phyloP scores from a whole-genome alignment of 23 tunicate genomes.

The Pegea sp. region DNA sequence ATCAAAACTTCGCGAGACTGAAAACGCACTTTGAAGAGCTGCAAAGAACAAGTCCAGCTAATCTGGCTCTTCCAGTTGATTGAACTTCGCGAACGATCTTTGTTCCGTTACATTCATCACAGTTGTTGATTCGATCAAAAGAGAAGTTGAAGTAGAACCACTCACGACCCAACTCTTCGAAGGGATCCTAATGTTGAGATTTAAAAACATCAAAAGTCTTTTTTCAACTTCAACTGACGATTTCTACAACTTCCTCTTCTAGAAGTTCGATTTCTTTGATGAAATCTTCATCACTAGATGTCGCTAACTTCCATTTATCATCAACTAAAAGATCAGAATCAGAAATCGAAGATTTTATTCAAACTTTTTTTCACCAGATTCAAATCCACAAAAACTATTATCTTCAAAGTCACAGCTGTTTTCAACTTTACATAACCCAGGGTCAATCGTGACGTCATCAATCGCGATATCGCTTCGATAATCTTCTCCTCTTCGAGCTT shows the following conservation, averaged over 20 bases:
- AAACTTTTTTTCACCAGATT: slow-evolving; percentile 21
- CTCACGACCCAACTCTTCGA: slow-evolving; percentile 39
- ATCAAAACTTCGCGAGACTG: no score
- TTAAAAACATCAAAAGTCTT: no score
- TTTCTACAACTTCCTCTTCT: no score
- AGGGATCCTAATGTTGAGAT: slow-evolving; percentile 46
- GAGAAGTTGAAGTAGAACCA: slow-evolving; percentile 70
- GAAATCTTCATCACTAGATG: no score
- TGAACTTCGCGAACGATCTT: slow-evolving; percentile 36
- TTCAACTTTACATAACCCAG: slow-evolving; percentile 38
- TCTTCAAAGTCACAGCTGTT: slow-evolving; percentile 24
- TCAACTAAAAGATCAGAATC: no score
- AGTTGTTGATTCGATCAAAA: slow-evolving; percentile 25
- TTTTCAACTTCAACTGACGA: no score
- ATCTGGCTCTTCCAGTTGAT: slow-evolving; percentile 13
- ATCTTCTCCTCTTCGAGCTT: slow-evolving; percentile 59
- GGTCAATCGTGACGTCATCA: slow-evolving; percentile 57
- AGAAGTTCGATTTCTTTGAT: no score
- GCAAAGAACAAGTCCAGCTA: slow-evolving; percentile 60
- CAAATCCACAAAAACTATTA: slow-evolving; percentile 42
- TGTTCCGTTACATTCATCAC: slow-evolving; percentile 51
- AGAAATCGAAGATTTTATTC: no score
- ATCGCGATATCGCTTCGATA: slow-evolving; percentile 67
- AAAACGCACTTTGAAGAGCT: slow-evolving; percentile 22
- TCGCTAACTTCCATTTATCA: no score